Evolutionary conservation across 2,888 invertebrate species (phyloP).

Genomic region (Mimumesa dahlbomi): DNA sequence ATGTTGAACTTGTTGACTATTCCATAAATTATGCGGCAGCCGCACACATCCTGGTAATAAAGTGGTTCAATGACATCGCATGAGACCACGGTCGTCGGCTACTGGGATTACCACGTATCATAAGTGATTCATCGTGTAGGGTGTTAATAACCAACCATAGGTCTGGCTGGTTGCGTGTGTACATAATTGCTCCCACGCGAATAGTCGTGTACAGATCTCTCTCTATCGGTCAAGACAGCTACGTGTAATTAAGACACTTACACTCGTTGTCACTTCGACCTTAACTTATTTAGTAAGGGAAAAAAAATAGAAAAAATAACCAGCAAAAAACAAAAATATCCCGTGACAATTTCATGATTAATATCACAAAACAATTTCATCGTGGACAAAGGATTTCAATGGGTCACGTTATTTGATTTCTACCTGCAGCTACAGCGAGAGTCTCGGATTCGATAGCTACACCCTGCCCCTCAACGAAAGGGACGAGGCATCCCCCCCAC

Average conservation of each 20-base stretch:
- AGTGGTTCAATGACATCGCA: conserved; percentile 63
- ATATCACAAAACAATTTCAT: too few species aligned
- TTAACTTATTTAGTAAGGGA: too few species aligned
- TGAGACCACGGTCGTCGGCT: conserved; percentile 15
- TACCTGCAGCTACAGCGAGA: conserved; percentile 79
- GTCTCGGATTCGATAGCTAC: conserved; percentile 79
- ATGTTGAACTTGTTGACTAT: conserved; percentile 58
- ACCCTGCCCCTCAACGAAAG: conserved; percentile 78
- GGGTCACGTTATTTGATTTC: too few species aligned
- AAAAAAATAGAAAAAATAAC: too few species aligned
- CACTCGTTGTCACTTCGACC: too few species aligned
- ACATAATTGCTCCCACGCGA: conserved; percentile 52
- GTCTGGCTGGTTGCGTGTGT: conserved; percentile 14
- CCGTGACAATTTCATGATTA: too few species aligned
- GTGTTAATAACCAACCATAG: conserved; percentile 41
- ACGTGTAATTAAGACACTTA: too few species aligned
- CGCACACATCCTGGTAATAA: conserved; percentile 58
- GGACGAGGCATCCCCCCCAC: conserved; percentile 82
- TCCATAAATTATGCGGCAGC: conserved; percentile 58
- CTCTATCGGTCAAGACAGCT: too few species aligned
- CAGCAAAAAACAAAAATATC: too few species aligned
- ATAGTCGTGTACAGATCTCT: not conserved
- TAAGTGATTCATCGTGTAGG: conserved; percentile 54
- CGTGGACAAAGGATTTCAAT: too few species aligned
- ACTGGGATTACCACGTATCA: conserved; percentile 35